Evolutionary conservation across 2,113 vertebrate genomes (phyloP).

Genomic region (Phocoena phocoena): DNA sequence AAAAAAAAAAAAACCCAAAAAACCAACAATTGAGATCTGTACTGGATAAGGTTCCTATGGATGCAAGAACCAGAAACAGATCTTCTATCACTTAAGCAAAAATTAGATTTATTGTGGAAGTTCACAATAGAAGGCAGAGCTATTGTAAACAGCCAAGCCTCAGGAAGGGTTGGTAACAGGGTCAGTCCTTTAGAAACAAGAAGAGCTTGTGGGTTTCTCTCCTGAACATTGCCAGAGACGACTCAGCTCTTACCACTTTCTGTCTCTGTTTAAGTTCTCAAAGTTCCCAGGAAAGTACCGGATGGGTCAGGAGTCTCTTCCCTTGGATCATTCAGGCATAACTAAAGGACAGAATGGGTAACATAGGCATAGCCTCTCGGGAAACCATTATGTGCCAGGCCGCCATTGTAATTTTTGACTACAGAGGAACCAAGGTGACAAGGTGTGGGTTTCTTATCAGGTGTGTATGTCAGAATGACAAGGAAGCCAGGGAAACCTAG

Average conservation of each 20-base stretch:
- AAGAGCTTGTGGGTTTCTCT: not conserved
- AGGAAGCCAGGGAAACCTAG: not conserved
- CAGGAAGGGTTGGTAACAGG: not conserved
- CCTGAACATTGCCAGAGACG: not conserved
- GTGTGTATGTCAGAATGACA: not conserved
- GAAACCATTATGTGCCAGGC: not conserved
- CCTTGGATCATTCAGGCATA: not conserved
- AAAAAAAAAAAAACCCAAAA: no score
- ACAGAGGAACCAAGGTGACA: not conserved
- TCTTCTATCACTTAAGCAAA: slow-evolving; percentile 10
- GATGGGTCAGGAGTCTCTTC: not conserved
- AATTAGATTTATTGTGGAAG: not conserved
- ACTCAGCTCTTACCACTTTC: not conserved
- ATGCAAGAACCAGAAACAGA: not conserved
- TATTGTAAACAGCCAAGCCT: not conserved
- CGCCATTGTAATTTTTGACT: not conserved
- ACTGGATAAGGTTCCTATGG: not conserved
- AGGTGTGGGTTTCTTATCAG: not conserved
- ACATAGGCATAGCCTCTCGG: not conserved
- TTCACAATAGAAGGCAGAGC: not conserved
- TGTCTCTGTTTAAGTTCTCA: not conserved
- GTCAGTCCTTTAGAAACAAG: not conserved
- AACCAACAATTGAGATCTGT: not conserved
- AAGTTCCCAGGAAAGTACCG: not conserved
- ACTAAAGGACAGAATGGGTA: not conserved